These are phyloP conservation scores for Phanerotoma sp. DNA, from an alignment of 2,888 invertebrate species.

Conservation along the genomic window DNA sequence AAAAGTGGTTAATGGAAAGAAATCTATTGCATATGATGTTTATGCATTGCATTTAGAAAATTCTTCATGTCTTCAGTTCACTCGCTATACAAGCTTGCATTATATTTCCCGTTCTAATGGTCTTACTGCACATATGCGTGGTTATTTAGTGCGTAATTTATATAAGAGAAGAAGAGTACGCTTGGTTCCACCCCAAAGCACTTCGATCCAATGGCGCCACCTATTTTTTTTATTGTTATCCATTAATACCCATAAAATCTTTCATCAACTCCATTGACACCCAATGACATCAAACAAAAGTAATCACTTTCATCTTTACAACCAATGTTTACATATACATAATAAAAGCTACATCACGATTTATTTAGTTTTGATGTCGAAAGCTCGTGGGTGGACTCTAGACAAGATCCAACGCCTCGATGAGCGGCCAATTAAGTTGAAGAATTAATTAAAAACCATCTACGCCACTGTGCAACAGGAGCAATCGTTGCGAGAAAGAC, in stretches of 20 bases:
- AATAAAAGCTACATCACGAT: no score
- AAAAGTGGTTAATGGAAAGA: no score
- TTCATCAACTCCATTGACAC: no score
- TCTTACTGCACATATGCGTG: conserved; percentile 30
- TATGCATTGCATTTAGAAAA: not conserved
- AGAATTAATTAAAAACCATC: conserved; percentile 33
- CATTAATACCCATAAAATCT: not conserved
- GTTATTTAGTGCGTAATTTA: conserved; percentile 56
- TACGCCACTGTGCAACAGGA: conserved; percentile 50
- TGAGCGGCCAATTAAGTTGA: conserved; percentile 34
- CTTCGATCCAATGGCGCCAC: conserved; percentile 52
- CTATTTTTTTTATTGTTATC: conserved; percentile 10
- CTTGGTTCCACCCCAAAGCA: conserved; percentile 57
- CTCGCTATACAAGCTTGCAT: conserved; percentile 19
- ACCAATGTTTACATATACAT: no score
- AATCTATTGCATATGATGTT: not conserved
- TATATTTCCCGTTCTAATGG: conserved; percentile 34
- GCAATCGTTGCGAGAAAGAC: conserved; percentile 52
- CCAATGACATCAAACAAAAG: no score
- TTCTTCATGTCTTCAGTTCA: conserved; percentile 5
- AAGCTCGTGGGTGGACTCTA: conserved; percentile 8
- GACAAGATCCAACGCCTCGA: conserved; percentile 23
- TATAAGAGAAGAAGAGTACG: conserved; percentile 54
- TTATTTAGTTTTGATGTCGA: not conserved
- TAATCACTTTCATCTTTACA: no score